phyloP scores from a whole-genome alignment of 2,113 vertebrate genomes.

The Suncus etruscus region DNA sequence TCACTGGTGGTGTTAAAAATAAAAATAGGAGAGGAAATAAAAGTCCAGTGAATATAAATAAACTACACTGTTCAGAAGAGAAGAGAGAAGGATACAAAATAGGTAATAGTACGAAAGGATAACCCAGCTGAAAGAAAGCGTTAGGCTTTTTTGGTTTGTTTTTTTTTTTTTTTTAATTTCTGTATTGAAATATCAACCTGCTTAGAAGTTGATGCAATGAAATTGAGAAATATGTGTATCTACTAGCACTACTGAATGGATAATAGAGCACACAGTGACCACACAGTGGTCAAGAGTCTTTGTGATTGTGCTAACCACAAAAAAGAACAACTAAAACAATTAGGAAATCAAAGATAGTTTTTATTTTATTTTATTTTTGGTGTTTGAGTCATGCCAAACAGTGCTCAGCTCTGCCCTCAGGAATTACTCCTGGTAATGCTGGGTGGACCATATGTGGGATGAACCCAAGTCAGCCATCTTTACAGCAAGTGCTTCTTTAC shows the following conservation, averaged over 20 bases:
- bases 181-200: not conserved
- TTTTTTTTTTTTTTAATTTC: not conserved
- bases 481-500: too few species aligned
- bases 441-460: too few species aligned
- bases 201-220: not conserved
- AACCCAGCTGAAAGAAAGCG: not conserved
- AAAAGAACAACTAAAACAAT: not conserved
- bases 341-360: slow-evolving; percentile 38
- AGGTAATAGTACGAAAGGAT: not conserved
- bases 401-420: too few species aligned
- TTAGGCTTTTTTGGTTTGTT: not conserved
- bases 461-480: not conserved
- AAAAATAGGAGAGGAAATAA: too few species aligned
- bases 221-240: not conserved
- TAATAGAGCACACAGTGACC: not conserved
- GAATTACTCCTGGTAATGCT: too few species aligned
- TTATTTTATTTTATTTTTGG: not conserved
- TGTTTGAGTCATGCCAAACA: too few species aligned
- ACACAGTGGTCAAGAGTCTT: not conserved
- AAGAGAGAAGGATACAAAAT: not conserved
- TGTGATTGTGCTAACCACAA: not conserved
- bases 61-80: not conserved
- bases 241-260: not conserved
- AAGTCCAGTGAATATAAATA: not conserved
- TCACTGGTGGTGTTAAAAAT: too few species aligned